Conservation (phyloP, 2,797 vertebrate species). For the Pangasius krempfi region DNA sequence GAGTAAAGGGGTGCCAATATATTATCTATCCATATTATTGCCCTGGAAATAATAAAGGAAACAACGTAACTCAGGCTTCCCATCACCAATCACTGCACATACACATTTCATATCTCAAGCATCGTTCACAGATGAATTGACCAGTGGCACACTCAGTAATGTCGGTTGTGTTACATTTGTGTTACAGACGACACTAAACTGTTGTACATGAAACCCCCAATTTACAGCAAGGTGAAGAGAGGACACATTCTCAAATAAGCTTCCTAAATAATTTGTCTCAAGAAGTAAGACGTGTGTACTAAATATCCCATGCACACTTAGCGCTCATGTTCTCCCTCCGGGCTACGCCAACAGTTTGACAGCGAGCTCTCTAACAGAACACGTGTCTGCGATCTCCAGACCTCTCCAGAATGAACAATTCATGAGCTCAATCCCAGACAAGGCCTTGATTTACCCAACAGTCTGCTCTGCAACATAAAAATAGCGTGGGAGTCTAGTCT, state of each 20-base stretch:
- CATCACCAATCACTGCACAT: background rate
- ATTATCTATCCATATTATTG: background rate
- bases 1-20: background rate
- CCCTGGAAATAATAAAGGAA: background rate
- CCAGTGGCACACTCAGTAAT: background rate
- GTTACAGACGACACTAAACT: background rate
- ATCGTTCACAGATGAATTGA: background rate
- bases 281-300: background rate
- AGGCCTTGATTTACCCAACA: background rate
- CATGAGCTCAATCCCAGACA: background rate
- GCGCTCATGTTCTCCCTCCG: background rate
- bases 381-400: background rate
- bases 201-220: background rate
- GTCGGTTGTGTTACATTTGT: background rate
- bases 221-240: background rate
- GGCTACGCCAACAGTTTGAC: background rate
- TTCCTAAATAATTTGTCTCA: background rate
- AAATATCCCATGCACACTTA: constrained; percentile 17
- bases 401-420: constrained; percentile 3
- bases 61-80: background rate
- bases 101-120: background rate
- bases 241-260: background rate
- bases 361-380: constrained; percentile 2
- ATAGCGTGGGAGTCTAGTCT: background rate
- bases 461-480: background rate